Base-by-base conservation (phyloP, 2,888 invertebrate species). In the Zygaena filipendulae region DNA sequence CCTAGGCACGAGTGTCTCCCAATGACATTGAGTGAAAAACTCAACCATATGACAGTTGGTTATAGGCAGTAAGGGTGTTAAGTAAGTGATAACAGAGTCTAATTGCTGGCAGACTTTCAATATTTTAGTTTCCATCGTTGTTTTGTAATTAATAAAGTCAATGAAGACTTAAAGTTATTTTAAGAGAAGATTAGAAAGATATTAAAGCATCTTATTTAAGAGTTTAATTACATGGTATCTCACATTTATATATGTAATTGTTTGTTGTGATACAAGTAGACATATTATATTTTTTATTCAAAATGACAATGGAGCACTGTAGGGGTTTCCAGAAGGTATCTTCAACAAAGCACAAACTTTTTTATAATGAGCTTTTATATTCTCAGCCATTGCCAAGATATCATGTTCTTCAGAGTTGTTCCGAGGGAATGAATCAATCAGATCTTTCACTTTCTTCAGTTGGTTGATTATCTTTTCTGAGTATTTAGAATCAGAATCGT, bases 11-110 rank as follows among this genome's bases (percentile, higher is more conserved):
- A 82, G 75, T 3, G 45, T 79, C 0, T 81, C 55, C 87, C 88
- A 92, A 30, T 87, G 83, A 23, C 84, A 66, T 6, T 86, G 70
- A 0, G 87, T 87, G 23, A 92, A 41, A 32, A 74, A 74, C 35
- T 77, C 75, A 0, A 77, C 91, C 84, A 92, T 87, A 54, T 93
- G 92, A 41, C 88, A 87, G 56, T 91, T 90, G 0, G 86, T 83
- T 13, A 92, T 60, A 0, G 83, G 77, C 36, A 86, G 60, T 21
- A 85, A 66, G 0, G 85, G 84, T 11, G 79, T 63, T 11, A 91
- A 56, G 58, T 83, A 88, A 7, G 57, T 47, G 0, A 84, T 52
- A 7, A 85, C 61, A 2, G 59, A 52, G 30, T 85, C 82, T 13
- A 86, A 53, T 25, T 80, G 68, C 23, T 51, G 38, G 4, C 40